A percentile compares a stretch with the other conserved stretches of the same genome.
Conservation (phyloP, 2,888 invertebrate genomes). For the Salticus scenicus region DNA sequence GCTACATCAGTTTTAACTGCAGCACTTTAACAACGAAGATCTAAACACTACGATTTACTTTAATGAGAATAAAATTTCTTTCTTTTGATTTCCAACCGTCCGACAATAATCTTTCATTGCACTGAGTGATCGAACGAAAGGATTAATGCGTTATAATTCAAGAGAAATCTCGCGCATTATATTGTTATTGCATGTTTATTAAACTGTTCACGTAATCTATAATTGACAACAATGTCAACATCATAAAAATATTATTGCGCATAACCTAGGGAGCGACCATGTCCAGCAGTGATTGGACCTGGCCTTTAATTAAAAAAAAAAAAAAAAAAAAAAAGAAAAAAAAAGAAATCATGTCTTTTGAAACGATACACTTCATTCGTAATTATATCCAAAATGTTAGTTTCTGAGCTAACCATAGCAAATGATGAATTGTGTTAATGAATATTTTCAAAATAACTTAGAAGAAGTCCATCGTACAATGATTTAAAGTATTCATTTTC, state of each 20-base stretch:
- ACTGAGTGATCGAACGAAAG: background rate
- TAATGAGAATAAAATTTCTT: background rate
- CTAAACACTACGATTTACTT: background rate
- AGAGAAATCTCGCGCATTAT: background rate
- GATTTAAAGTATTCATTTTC: background rate
- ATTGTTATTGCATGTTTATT: background rate
- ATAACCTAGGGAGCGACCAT: background rate
- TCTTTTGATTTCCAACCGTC: background rate
- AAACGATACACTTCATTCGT: too few relatives aligned
- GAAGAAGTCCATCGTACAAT: background rate
- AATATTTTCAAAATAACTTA: too few relatives aligned
- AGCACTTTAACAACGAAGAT: background rate
- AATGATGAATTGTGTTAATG: too few relatives aligned
- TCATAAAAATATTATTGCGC: background rate
- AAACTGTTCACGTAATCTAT: background rate
- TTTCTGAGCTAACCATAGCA: too few relatives aligned
- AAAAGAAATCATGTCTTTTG: too few relatives aligned
- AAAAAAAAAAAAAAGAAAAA: too few relatives aligned
- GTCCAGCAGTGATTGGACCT: background rate
- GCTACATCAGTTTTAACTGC: too few relatives aligned
- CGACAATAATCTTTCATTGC: background rate
- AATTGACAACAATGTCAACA: background rate
- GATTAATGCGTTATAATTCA: background rate
- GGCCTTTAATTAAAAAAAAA: too few relatives aligned
- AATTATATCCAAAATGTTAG: too few relatives aligned